Base-by-base conservation (phyloP, 1,140 invertebrate genomes). In the Harpegnathos saltator region DNA sequence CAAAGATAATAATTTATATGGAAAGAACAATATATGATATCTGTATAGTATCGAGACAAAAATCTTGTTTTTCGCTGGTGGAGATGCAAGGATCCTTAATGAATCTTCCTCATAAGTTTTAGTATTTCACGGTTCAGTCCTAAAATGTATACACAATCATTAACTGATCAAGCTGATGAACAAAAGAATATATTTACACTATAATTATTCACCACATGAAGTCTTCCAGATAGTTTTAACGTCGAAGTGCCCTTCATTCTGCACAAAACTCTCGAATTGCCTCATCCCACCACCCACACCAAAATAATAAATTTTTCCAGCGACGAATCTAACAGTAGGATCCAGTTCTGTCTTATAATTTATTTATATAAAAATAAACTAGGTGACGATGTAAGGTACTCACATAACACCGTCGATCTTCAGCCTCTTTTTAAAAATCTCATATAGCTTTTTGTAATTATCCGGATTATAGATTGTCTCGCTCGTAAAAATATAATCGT, bases 401-500 rank as follows among this genome's bases (percentile, higher is more conserved):
- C 87, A 93, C 92, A 96, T 95, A 52, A 94, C 89, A 58, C 98
- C 98, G 26, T 94, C 87, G 62, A 93, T 88, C 88, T 96, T 97
- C n/a, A 99, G 91, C 75, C 95, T 95, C 48, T 94, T 89, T 90
- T 96, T 94, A 88, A 98, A 96, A 54, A 98, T 92, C 61, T 96
- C 88, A 59, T 96, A 94, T 0, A 99, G 90, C 91, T 98, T 98
- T 24, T 92, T 88, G 91, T 98, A 97, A 94, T 97, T 97, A 0
- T 96, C 94, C 54, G 96, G 91, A 95, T 98, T 98, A 90, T 99
- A 99, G 89, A 98, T 98, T 0, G 98, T 99, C 95, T 99, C 98
- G 59, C 97, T 97, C 9, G 97, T 98, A 1, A 99, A 94, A 89
- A 99, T 98, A 24, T 96, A 90, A 92, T 99, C 98, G 95, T 96